Evolutionary conservation across 2,888 invertebrate species (phyloP).

Genomic region (Adelognathus sp.): DNA sequence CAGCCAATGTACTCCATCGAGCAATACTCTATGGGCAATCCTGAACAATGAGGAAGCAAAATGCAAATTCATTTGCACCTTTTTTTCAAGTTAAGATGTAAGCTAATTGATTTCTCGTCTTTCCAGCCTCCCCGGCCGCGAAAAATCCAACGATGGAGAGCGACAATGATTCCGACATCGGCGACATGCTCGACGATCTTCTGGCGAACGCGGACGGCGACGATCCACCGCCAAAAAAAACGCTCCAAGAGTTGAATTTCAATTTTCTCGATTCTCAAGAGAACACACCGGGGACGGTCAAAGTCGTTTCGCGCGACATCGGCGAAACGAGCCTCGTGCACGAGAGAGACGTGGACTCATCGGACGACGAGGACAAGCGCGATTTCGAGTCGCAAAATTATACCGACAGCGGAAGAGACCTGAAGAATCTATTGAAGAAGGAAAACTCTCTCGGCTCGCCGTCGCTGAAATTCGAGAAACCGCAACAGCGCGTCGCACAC

Average conservation of each 20-base stretch:
- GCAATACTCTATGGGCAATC: too few species aligned
- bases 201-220: conserved; percentile 61
- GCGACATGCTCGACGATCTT: conserved; percentile 66
- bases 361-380: conserved; percentile 91
- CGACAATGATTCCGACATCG: conserved; percentile 63
- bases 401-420: conserved; percentile 86
- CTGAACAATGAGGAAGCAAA: too few species aligned
- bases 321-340: conserved; percentile 80
- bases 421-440: conserved; percentile 83
- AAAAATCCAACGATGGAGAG: conserved; percentile 43
- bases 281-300: neutral
- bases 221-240: conserved; percentile 8
- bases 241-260: conserved; percentile 68
- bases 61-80: too few species aligned
- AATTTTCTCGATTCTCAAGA: conserved; percentile 71
- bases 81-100: too few species aligned
- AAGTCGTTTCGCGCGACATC: too few species aligned
- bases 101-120: too few species aligned
- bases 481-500: conserved; percentile 7
- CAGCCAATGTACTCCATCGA: too few species aligned
- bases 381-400: conserved; percentile 89
- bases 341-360: conserved; percentile 87
- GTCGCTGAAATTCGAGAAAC: neutral
- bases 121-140: neutral
- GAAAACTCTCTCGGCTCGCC: conserved; percentile 52